Percentiles rank a stretch among this genome's conserved stretches.
These are phyloP conservation scores for Lasioglossum lativentre DNA, from an alignment of 2,888 invertebrate species.

Conservation along the genomic window DNA sequence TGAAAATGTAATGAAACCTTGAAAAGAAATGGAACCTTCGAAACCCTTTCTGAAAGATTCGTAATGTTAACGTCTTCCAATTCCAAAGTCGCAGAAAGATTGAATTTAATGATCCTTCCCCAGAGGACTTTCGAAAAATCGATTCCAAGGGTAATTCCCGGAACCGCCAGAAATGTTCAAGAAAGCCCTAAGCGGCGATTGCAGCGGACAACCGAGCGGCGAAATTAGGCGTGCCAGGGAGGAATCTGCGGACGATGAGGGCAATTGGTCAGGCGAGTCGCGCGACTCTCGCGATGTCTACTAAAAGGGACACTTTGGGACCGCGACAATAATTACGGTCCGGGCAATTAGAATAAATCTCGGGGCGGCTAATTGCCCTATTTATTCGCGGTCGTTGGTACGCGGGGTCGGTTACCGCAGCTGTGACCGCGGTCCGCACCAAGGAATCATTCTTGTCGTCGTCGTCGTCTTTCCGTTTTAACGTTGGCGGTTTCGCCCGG, in stretches of 20 bases:
- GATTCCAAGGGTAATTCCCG: not conserved
- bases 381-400: constrained; percentile 72
- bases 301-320: constrained; percentile 68
- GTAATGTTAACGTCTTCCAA: too few relatives aligned
- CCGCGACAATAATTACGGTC: constrained; percentile 78
- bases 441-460: constrained; percentile 27
- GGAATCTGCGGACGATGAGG: not conserved
- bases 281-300: not conserved
- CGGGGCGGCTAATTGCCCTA: constrained; percentile 76
- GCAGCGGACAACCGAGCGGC: not conserved
- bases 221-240: not conserved
- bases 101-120: not conserved
- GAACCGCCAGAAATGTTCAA: not conserved
- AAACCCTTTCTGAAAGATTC: not conserved
- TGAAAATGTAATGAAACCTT: too few relatives aligned
- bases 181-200: not conserved
- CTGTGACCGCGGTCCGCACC: constrained; percentile 29
- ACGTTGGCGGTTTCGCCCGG: not conserved
- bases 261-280: constrained; percentile 4
- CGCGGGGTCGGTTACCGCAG: constrained; percentile 29
- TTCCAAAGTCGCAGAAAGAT: not conserved
- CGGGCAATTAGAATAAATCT: constrained; percentile 80
- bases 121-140: not conserved
- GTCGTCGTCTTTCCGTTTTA: constrained; percentile 28
- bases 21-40: too few relatives aligned